Evolutionary conservation across 1,140 invertebrate species (phyloP), one percentile per base, ranked within the genome.

Genomic region (Eriocheir sinensis): DNA sequence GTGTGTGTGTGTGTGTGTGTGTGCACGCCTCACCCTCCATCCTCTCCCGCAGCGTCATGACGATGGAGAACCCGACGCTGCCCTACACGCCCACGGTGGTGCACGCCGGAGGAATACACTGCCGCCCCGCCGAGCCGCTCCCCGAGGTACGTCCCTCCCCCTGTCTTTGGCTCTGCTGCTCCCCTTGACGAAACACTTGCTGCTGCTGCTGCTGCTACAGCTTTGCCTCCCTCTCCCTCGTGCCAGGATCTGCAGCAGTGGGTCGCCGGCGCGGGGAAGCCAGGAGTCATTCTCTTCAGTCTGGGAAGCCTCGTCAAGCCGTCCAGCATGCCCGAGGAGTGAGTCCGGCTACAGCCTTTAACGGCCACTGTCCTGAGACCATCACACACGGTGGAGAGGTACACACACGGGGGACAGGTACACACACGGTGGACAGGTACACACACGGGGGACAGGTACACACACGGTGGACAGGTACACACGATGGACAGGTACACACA

Each of bases 11-110:
- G 44, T 48, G 21, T 72, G 53, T 72, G 21, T 72, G 53, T 21
- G 3, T 72, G 53, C 21, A 12, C 27, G 53, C 21, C 2, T 72
- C 60, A 12, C 60, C 21, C 21, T n/a, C 60, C 34, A 2, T 15
- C 17, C 0, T 60, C 60, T 8, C 27, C 32, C 2, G 3, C 38
- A 92, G 91, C 12, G 91, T 92, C 4, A 80, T n/a, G 72, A 81
- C 72, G 12, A 12, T 92, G 91, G 91, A 92, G 21, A 92, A 8
- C 30, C 91, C 91, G 40, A 41, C 21, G 0, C 3, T 32, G 9
- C 91, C 91, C 17, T 92, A 81, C n/a, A 48, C 81, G 4, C 91
- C 91, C 12, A 34, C 72, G 9, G 91, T 92, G 48, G 34, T 92
- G 6, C 72, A 80, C 32, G 72, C 72, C 40, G 91, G 91, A 0